Evolutionary conservation across 2,888 invertebrate species (phyloP), one percentile per base, ranked within the genome.

Genomic region (Drosophila cracens): DNA sequence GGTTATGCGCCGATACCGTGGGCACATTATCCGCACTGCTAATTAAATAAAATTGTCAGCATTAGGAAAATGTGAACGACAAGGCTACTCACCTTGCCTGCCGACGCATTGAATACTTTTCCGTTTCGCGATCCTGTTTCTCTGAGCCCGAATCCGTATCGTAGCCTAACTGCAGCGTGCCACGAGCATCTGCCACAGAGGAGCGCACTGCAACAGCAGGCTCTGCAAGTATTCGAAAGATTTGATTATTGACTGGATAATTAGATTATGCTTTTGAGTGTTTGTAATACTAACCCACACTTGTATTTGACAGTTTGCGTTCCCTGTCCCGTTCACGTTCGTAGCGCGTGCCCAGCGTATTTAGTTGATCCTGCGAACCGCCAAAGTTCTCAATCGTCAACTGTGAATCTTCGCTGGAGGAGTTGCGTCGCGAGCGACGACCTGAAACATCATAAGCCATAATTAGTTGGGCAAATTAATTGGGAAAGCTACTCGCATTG

Each of bases 361-460:
- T 97, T 83, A 98, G 93, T 85, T 97, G 96, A 93, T 98, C 98
- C 94, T 97, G 97, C 79, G 97, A 97, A 67, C 98, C 98, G 54
- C 98, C 98, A 93, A 98, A 98, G 94, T 98, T 98, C 94, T 98
- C 98, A 64, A 98, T 96, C 0, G 98, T 98, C 82, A 98, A 94
- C 93, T 98, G 97, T 38, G 97, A 97, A 92, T 98, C 98, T 92
- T 98, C 98, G 73, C 95, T 95, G 58, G 97, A 94, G 79, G 97
- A 98, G 91, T 97, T 97, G 75, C 97, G 94, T 25, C 98, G 94
- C 53, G 97, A 98, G 53, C 98, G 95, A 5, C 97, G 95, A 1
- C 97, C 97, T 70, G 71, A 57, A 89, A 87, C 11, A 33, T 34
- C 5, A 46, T 49, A 1, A 8, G 21, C 13, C 29, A 40, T 1